Evolutionary conservation across 2,888 invertebrate genomes (phyloP), one percentile per base, ranked within the genome.

Genomic region (Lucinisca nassula): DNA sequence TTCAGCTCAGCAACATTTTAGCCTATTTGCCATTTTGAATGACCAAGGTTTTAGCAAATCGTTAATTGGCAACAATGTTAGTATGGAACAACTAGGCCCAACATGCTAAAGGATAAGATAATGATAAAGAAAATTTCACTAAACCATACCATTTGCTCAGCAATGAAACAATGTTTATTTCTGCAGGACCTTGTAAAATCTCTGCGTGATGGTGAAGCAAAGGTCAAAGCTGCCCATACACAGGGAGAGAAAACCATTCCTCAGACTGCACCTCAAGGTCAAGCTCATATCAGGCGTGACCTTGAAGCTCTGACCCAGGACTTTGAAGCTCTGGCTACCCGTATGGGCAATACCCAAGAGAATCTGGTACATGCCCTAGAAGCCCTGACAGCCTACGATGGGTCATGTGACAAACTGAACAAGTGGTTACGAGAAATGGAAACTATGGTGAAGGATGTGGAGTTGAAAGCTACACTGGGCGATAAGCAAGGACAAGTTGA

Each of bases 231-330:
- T 75, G 97, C 98, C 0, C 97, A 98, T 27, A 98, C 98, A 92
- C 97, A 98, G 67, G 99, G 99, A 0, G 99, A 99, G 96, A 98
- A 98, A 95, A 96, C 99, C 0, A 98, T 99, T 94, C 97, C 98
- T 0, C 98, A 99, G 94, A 99, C 99, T 0, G 98, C 98, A 78
- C 98, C 98, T 0, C 98, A 98, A 94, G 99, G 99, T 1, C 97
- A 99, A 93, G 98, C 98, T 97, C 97, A 98, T 12, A 98, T 99
- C 81, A 97, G 98, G n/a, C 98, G 98, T 95, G 98, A 99, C 95
- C 97, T 99, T 73, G 95, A 95, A 32, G 97, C 98, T 84, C 97
- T 99, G 79, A 97, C 98, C 92, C 97, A 98, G 0, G 97, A 98
- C 75, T 99, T 99, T 98, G 98, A 99, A 93, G 97, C 97, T 79